Evolutionary conservation across 1,140 invertebrate species (phyloP), one percentile per base, ranked within the genome.

Genomic region (Scaptomyza hsui): DNA sequence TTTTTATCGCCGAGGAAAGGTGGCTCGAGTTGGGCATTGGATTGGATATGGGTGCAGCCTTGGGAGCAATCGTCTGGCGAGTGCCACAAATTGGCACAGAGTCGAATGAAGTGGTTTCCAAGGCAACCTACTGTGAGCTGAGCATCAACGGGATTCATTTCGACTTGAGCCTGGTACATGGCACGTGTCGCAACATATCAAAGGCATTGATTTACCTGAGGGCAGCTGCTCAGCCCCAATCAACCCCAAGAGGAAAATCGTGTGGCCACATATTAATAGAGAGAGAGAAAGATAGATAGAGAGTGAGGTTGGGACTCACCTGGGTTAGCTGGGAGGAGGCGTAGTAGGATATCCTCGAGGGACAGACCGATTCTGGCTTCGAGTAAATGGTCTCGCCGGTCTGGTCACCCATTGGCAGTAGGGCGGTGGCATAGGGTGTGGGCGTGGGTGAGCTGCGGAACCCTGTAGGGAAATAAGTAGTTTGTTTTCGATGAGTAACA

Each of bases 351-450:
- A 90, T 83, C 72, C 80, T 88, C 75, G 89, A 90, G 78, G 89
- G 89, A 79, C 85, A 89, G 26, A 45, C 82, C 53, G 90, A 91
- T 77, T 91, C 90, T 26, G 83, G 89, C 61, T 89, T 93, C 29
- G 93, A 93, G 72, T 72, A 82, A 78, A 88, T 88, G 63, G 81
- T 95, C 65, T 73, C 65, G 13, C 32, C 56, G 7, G 92, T 91
- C 51, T 74, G 81, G 69, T 86, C 78, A 7, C 72, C 72, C 74
- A 47, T 39, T 37, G 37, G 41, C 10, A 39, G 65, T 49, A 85
- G 19, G 12, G 80, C 80, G 6, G 80, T 92, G 41, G 94, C 94
- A 82, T 95, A 95, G 15, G 94, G 94, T 3, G 94, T 94, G 1
- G 94, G 94, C 0, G 94, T 94, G 44, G 94, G 92, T 91, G 92